Evolutionary conservation across 2,888 invertebrate genomes (phyloP).

Genomic region (Drosophila neonasuta): DNA sequence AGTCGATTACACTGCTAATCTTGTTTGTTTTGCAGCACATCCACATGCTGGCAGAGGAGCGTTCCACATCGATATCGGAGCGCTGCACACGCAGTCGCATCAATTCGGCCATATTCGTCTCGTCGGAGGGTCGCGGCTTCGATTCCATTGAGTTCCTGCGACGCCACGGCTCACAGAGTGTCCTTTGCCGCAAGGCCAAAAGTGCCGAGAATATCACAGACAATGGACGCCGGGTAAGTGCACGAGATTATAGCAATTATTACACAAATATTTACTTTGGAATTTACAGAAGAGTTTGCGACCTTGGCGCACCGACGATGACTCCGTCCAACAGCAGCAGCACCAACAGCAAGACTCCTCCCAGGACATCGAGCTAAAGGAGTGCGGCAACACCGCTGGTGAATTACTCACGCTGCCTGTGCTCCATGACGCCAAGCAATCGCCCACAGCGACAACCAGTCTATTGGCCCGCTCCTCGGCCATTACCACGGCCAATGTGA

Average conservation of each 20-base stretch:
- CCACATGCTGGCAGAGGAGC: conserved; percentile 87
- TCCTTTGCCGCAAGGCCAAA: conserved; percentile 90
- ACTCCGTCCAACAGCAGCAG: conserved; percentile 63
- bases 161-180: conserved; percentile 90
- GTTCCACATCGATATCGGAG: conserved; percentile 86
- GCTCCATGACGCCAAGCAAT: conserved; percentile 56
- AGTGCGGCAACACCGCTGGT: conserved; percentile 56
- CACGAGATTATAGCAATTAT: neutral
- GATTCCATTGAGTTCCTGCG: conserved; percentile 91
- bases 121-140: conserved; percentile 88
- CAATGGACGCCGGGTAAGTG: conserved; percentile 81
- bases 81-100: conserved; percentile 88
- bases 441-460: conserved; percentile 62
- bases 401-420: conserved; percentile 72
- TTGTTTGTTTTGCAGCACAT: conserved; percentile 84
- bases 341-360: conserved; percentile 62
- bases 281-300: conserved; percentile 79
- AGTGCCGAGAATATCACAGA: conserved; percentile 87
- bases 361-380: conserved; percentile 69
- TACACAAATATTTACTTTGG: neutral
- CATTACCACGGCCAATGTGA: conserved; percentile 79
- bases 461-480: conserved; percentile 74
- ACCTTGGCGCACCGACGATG: conserved; percentile 80
- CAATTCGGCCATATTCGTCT: conserved; percentile 93
- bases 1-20: conserved; percentile 36